Conservation (phyloP, 2,797 vertebrate genomes). For the Mormyrus proboscirostris region DNA sequence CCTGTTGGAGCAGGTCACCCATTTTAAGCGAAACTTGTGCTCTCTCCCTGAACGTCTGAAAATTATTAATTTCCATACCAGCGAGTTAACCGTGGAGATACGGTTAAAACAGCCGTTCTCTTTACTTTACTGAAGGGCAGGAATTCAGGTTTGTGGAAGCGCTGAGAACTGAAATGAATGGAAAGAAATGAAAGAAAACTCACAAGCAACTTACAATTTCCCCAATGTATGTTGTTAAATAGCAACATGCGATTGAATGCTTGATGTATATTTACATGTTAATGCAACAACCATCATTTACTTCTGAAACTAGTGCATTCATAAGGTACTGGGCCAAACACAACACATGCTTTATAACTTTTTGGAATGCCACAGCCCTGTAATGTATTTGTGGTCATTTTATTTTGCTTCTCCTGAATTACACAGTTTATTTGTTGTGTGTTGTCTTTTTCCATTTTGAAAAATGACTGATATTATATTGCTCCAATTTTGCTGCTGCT, state of each 20-base stretch:
- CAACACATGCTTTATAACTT: not conserved
- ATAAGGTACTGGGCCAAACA: not conserved
- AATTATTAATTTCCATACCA: not conserved
- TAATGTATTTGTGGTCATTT: not conserved
- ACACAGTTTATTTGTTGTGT: not conserved
- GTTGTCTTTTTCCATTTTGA: not conserved
- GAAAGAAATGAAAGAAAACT: not conserved
- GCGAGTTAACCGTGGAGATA: not conserved
- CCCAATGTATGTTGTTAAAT: not conserved
- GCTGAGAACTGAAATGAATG: not conserved
- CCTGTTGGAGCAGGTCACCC: constrained; percentile 57
- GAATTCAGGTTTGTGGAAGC: not conserved
- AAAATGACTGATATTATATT: not conserved
- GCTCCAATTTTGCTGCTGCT: not conserved
- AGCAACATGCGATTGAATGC: not conserved
- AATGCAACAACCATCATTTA: not conserved
- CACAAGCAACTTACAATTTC: not conserved
- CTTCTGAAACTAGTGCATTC: not conserved
- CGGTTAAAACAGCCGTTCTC: not conserved
- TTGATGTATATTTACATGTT: not conserved
- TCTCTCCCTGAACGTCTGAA: not conserved
- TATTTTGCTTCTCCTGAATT: not conserved
- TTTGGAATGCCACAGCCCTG: not conserved
- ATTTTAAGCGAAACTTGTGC: constrained; percentile 3
- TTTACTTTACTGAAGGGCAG: not conserved